A percentile compares a stretch with the other conserved stretches of the same genome.
Conservation (phyloP, 2,888 invertebrate genomes). For the Lathronympha strigana region DNA sequence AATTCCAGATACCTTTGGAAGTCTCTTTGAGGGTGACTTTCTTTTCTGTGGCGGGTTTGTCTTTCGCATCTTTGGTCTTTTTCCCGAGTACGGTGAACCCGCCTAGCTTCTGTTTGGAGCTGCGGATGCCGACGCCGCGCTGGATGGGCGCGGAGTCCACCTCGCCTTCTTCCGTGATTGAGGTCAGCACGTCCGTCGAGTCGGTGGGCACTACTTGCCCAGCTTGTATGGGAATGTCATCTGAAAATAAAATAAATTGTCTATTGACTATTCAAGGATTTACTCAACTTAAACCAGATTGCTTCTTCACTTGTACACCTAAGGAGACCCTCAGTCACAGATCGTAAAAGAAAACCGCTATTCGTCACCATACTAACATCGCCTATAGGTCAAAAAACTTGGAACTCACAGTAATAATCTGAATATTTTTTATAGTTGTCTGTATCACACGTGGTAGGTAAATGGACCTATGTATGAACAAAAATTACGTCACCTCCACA, state of each 20-base stretch:
- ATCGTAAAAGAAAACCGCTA: too few relatives aligned
- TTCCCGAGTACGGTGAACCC: slow-evolving; percentile 87
- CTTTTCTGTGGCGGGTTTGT: slow-evolving; percentile 74
- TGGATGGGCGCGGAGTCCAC: slow-evolving; percentile 78
- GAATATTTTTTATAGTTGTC: too few relatives aligned
- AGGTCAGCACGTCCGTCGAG: slow-evolving; percentile 84
- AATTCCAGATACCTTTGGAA: slow-evolving; percentile 77
- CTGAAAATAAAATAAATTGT: slow-evolving; percentile 78
- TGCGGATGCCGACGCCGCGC: slow-evolving; percentile 77
- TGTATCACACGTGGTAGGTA: too few relatives aligned
- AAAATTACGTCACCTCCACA: too few relatives aligned
- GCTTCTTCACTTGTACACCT: too few relatives aligned
- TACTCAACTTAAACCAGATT: too few relatives aligned
- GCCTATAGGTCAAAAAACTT: too few relatives aligned
- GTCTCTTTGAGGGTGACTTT: slow-evolving; percentile 76
- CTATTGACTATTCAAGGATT: too few relatives aligned
- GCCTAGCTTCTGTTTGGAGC: slow-evolving; percentile 85
- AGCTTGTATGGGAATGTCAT: slow-evolving; percentile 95
- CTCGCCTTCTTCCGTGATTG: slow-evolving; percentile 88
- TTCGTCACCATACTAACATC: too few relatives aligned
- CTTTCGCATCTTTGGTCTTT: slow-evolving; percentile 83
- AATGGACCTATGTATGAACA: too few relatives aligned
- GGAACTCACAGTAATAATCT: too few relatives aligned
- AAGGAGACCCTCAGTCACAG: too few relatives aligned
- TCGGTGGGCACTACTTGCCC: slow-evolving; percentile 85